Base-by-base conservation (phyloP, 1,140 invertebrate species). In the Holotrichia oblita region DNA sequence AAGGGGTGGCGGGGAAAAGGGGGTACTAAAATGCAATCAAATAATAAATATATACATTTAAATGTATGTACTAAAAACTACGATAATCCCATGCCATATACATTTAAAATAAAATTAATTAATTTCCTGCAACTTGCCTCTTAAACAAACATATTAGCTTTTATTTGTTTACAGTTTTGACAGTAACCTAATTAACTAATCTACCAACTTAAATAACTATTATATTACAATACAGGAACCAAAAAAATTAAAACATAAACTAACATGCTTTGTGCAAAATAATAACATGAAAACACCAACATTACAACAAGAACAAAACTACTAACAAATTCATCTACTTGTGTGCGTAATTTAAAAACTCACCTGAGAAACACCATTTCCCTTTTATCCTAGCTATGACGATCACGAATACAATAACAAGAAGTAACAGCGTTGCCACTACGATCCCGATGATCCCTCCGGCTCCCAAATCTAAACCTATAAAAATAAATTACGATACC, bases 351-450 rank as follows among this genome's bases (percentile, higher is more conserved):
- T 34, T 0, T 27, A 12, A 12, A 34, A 77, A 93, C 92, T 93
- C 88, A 95, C 94, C 93, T 87, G 92, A 93, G 85, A 95, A 95
- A 87, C 94, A 95, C 94, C 94, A 95, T 86, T 93, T 90, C 82
- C 93, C 93, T 74, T 93, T 94, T 64, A 92, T 90, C 81, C 93
- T 92, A 64, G 94, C 94, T 85, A 94, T 94, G 59, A 94, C 88
- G n/a, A 93, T 81, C 27, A 94, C 85, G 78, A 92, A 91, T 10
- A 93, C 87, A 77, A 91, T 87, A 22, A 94, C 87, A 4, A 95
- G 86, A 0, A 94, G 83, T 17, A 93, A 85, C 74, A 94, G 86
- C 8, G 93, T 88, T 10, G 90, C 92, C 3, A 94, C 89, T 24
- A 94, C 91, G 74, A 95, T 94, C 64, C 92, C 93, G 55, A 94